Percentiles rank a stretch among this genome's conserved stretches.
Evolutionary conservation across 2,113 vertebrate genomes (phyloP).

Genomic region (Hymenochirus boettgeri): DNA sequence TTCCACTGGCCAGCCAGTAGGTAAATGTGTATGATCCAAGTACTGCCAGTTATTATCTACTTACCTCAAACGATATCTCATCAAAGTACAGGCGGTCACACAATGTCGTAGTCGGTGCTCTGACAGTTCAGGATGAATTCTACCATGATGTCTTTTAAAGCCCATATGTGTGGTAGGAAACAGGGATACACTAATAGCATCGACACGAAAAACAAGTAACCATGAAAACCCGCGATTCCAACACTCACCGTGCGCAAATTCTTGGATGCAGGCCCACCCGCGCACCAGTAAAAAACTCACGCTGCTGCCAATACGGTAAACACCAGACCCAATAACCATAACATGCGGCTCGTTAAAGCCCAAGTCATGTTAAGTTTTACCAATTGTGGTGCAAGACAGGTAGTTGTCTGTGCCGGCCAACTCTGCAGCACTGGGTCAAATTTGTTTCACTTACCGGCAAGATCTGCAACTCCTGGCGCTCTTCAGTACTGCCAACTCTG

Average conservation of each 20-base stretch:
- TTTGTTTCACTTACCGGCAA: conserved; percentile 92
- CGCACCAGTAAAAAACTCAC: conserved; percentile 97
- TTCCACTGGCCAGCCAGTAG: no score
- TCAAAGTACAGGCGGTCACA: conserved; percentile 96
- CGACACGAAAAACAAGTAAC: no score
- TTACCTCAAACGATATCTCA: conserved; percentile 95
- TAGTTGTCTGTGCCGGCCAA: conserved; percentile 96
- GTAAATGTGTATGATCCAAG: no score
- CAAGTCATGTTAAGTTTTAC: conserved; percentile 77
- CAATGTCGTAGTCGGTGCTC: conserved; percentile 98
- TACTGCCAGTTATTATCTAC: no score
- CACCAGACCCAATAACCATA: conserved; percentile 91
- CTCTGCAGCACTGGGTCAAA: conserved; percentile 92
- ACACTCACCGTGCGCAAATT: conserved; percentile 88
- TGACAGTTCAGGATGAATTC: conserved; percentile 97
- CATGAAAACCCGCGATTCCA: not conserved
- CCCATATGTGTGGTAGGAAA: conserved; percentile 72
- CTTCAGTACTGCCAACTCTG: conserved; percentile 87
- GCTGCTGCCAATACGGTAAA: conserved; percentile 96
- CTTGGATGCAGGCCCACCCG: conserved; percentile 90
- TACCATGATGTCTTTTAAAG: conserved; percentile 96
- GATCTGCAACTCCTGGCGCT: conserved; percentile 81
- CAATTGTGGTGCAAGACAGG: conserved; percentile 89
- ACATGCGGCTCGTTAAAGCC: conserved; percentile 75
- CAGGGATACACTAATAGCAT: fast-evolving